phyloP scores from a whole-genome alignment of 2,113 vertebrate genomes.

The Ovibos moschatus region DNA sequence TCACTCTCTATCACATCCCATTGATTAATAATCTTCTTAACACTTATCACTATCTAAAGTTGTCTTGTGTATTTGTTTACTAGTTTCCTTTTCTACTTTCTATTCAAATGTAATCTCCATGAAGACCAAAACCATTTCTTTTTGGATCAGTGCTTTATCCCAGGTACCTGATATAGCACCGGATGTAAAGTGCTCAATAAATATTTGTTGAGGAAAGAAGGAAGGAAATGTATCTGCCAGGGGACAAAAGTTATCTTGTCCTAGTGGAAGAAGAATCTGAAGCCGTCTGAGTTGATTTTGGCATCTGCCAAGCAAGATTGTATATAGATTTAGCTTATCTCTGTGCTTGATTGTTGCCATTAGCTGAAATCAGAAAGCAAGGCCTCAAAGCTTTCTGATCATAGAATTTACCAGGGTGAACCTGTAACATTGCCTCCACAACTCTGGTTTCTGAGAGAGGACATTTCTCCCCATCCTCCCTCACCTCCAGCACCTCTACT shows the following conservation, averaged over 20 bases:
- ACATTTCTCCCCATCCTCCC: background rate
- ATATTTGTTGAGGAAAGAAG: background rate
- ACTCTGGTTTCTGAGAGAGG: background rate
- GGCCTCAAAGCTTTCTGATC: background rate
- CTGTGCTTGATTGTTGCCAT: background rate
- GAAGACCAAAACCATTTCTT: background rate
- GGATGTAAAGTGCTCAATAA: background rate
- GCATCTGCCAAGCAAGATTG: background rate
- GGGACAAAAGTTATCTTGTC: background rate
- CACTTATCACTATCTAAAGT: background rate
- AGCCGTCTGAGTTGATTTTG: background rate
- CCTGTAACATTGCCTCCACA: background rate
- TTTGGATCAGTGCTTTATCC: background rate
- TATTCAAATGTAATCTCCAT: background rate
- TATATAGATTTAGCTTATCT: background rate
- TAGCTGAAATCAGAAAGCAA: background rate
- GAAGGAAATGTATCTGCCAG: background rate
- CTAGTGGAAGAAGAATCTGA: background rate
- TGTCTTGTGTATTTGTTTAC: background rate
- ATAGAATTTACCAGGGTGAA: background rate
- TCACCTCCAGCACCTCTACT: background rate
- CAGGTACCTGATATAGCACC: background rate
- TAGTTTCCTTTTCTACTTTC: background rate
- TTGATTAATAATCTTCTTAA: background rate
- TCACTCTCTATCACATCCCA: background rate